A percentile compares a stretch with the other conserved stretches of the same genome.
phyloP scores from a whole-genome alignment of 2,113 vertebrate genomes.

The Nycticebus coucang region DNA sequence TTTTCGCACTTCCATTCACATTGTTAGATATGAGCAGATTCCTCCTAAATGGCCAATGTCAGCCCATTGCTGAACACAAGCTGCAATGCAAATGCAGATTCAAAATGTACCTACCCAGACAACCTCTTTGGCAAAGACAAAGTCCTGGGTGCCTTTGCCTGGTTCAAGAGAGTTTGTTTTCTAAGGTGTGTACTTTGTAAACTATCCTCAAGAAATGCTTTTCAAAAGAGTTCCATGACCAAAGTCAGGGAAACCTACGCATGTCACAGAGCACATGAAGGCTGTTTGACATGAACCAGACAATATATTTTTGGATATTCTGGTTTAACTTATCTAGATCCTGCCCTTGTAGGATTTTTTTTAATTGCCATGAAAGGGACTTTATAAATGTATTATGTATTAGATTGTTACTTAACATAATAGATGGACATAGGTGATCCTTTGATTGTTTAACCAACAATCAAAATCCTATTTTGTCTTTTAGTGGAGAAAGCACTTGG shows the following conservation, averaged over 20 bases:
- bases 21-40: not conserved
- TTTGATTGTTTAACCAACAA: not conserved
- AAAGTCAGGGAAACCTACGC: not conserved
- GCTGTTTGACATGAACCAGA: not conserved
- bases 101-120: not conserved
- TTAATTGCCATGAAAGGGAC: not conserved
- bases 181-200: not conserved
- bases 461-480: not conserved
- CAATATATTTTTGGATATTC: not conserved
- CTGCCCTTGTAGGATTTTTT: not conserved
- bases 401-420: no score
- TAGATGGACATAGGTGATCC: no score
- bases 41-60: not conserved
- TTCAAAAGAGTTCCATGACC: not conserved
- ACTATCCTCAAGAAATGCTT: not conserved
- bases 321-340: not conserved
- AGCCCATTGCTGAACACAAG: not conserved
- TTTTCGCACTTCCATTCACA: not conserved
- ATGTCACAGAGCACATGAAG: not conserved
- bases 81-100: fast-evolving
- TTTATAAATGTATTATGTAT: not conserved
- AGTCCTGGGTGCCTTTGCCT: not conserved
- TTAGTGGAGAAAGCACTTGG: not conserved
- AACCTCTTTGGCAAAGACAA: not conserved
- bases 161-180: not conserved